Evolutionary conservation across 2,888 invertebrate species (phyloP), one percentile per base, ranked within the genome.

Genomic region (Carabus problematicus): DNA sequence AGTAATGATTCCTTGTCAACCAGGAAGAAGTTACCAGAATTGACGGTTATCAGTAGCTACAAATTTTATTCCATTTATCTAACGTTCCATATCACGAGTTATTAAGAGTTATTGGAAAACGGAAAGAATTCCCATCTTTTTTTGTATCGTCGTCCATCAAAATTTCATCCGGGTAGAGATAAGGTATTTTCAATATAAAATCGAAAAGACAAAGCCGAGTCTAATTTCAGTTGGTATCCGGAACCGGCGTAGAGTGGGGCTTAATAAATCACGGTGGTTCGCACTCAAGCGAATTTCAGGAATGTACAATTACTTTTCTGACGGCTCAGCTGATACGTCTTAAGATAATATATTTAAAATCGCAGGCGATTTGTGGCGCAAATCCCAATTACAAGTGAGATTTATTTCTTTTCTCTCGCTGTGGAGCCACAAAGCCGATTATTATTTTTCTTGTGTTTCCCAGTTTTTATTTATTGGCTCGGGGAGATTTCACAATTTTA

Each of bases 341-440:
- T 64, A 64, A 54, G 61, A 68, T 68, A 68, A 68, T 68, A 61
- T 68, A 68, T 68, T 68, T 68, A 68, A 68, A 68, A 68, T 60
- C 61, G 68, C 11, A 41, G 52, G 58, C 56, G 64, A 56, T 64
- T 56, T 43, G 43, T 42, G 42, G 59, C 29, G 39, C 49, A 55
- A 54, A 54, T 60, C 68, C 68, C 52, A 68, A 68, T 68, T 68
- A 68, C 60, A 43, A 42, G 12, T 14, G 41, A 60, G 61, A 68
- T 68, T 68, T 68, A 68, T 68, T 54, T 59, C 68, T 29, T 29
- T 29, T 29, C 29, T 29, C 29, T 29, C 68, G 12, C 61, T 52
- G 52, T 41, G 29, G 64, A 56, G 45, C 58, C 8, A 66, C 58
- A 58, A 66, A 66, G 66, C 45, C 66, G 59, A 66, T 66, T 66